Evolutionary conservation across 2,113 vertebrate genomes (phyloP), one percentile per base, ranked within the genome.

Genomic region (Corapipo altera): DNA sequence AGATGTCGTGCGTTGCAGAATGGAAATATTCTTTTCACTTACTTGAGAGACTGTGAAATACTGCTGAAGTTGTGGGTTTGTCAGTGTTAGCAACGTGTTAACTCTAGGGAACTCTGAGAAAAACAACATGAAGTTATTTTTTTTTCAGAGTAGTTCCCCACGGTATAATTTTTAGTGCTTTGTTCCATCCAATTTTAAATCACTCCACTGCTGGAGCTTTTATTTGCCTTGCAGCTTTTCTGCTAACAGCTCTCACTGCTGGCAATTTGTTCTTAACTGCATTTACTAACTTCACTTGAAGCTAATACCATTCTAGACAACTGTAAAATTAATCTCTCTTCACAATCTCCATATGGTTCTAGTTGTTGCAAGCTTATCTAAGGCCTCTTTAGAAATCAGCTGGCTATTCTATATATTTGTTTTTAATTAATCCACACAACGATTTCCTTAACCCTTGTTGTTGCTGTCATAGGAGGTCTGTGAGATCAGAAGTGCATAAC

Each of bases 141-240:
- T 91, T 88, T 93, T 89, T 24, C 69, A 57, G 69, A 67, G 82
- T 65, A 71, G 65, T 72, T 97, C 89, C 90, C 91, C 17, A 33
- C 1, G 11, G 88, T 96, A 59, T 93, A 77, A 95, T 89, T 96
- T 95, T 94, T 91, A 96, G 55, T 92, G 82, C 75, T 95, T 90
- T 94, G 81, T 94, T 95, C 76, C 65, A 93, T 83, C 75, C 65
- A 70, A 32, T 93, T 97, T 90, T 90, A 95, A 96, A 94, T 92
- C 95, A 86, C 55, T 91, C 88, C 54, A 14, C 72, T 76, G 55
- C 78, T 90, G 55, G 59, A 85, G 89, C 70, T 93, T 88, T 93
- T 82, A 48, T 95, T 91, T 94, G 95, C 92, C 88, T 91, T 78
- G 84, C 46, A 91, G 91, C 86, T 74, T 95, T 94, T 94, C 81